phyloP scores from a whole-genome alignment of 64 coral and sea anemone genomes.

The Trachythela sp. region DNA sequence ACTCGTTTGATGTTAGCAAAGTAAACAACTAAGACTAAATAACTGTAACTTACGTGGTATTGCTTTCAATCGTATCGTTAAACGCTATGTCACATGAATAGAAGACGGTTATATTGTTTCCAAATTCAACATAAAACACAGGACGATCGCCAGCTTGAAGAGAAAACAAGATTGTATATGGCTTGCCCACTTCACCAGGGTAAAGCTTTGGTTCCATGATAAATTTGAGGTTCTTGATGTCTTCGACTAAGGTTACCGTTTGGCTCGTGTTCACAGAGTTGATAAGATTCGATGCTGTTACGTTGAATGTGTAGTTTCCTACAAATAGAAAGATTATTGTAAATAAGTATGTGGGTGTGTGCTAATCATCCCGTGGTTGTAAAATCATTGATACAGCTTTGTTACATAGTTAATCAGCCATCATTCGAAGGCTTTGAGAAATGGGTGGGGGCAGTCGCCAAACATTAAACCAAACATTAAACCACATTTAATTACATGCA shows the following conservation, averaged over 20 bases:
- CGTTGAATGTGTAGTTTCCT: neutral
- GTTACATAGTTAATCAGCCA: no score
- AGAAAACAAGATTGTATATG: neutral
- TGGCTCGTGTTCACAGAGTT: neutral
- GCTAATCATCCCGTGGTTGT: no score
- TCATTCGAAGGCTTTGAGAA: no score
- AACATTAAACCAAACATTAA: no score
- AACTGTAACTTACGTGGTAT: neutral
- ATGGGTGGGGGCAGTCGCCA: no score
- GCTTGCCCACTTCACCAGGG: neutral
- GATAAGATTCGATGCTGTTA: neutral
- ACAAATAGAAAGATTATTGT: neutral
- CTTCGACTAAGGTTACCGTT: neutral
- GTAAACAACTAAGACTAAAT: no score
- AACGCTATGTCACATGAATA: neutral
- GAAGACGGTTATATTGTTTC: neutral
- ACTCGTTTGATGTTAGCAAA: no score
- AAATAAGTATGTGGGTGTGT: neutral
- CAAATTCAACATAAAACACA: neutral
- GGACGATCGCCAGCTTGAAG: neutral
- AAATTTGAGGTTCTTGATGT: neutral
- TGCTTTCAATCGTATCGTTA: neutral
- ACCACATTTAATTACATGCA: no score
- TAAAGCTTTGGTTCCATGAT: neutral
- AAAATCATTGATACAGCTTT: no score